Percentiles rank a stretch among this genome's conserved stretches.
Conservation (phyloP, 2,888 invertebrate species). For the Eupithecia pulchellata region DNA sequence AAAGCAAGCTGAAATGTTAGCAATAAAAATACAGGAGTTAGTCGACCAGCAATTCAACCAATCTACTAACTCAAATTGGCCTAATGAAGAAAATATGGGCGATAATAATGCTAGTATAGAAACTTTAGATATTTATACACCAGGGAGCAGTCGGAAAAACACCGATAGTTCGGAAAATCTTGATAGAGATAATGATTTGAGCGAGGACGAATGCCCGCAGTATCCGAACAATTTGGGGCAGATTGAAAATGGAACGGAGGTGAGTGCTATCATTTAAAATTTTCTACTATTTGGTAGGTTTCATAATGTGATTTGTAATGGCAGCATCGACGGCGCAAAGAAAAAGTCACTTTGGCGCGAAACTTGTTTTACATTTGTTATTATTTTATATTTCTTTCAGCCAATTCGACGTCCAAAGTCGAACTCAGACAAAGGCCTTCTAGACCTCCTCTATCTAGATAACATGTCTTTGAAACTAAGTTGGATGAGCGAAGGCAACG, state of each 20-base stretch:
- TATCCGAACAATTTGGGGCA: constrained; percentile 61
- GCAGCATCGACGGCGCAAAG: not conserved
- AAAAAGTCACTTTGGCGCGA: not conserved
- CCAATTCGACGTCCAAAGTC: constrained; percentile 55
- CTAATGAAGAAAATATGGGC: constrained; percentile 58
- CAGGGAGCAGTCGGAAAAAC: constrained; percentile 75
- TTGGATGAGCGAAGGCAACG: constrained; percentile 82
- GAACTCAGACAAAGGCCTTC: constrained; percentile 67
- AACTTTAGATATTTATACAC: constrained; percentile 71
- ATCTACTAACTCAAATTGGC: constrained; percentile 66
- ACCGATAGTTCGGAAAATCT: constrained; percentile 77
- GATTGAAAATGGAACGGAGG: constrained; percentile 65
- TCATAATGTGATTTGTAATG: not conserved
- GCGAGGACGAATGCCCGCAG: constrained; percentile 73
- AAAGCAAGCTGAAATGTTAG: constrained; percentile 77
- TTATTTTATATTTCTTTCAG: constrained; percentile 34
- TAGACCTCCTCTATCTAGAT: constrained; percentile 77
- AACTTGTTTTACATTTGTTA: not conserved
- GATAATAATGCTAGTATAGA: constrained; percentile 71
- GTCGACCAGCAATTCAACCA: constrained; percentile 65
- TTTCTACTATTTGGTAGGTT: constrained; percentile 24
- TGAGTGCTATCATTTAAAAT: constrained; percentile 48
- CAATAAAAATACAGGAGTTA: constrained; percentile 76
- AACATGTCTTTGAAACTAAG: constrained; percentile 79
- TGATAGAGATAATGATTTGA: constrained; percentile 71